These are phyloP conservation scores for Ctenopoma multispine DNA, from an alignment of 2,797 vertebrate genomes.

Conservation along the genomic window DNA sequence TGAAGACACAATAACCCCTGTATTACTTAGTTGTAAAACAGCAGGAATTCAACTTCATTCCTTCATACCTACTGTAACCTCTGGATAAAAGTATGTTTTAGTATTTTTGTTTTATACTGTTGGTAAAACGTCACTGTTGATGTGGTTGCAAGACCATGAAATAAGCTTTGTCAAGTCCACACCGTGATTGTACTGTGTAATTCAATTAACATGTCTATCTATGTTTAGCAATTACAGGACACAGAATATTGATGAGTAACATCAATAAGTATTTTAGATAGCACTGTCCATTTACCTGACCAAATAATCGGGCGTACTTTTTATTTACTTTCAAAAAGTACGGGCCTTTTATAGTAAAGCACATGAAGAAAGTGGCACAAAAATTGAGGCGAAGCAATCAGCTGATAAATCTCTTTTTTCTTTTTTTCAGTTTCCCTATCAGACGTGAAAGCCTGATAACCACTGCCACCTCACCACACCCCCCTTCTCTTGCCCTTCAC, in stretches of 20 bases:
- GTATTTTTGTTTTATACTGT: neutral
- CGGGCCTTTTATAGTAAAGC: constrained; percentile 77
- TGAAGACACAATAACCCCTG: neutral
- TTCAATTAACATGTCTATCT: constrained; percentile 68
- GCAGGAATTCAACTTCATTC: neutral
- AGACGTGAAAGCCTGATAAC: constrained; percentile 86
- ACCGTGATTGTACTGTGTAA: constrained; percentile 50
- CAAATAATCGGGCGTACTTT: constrained; percentile 70
- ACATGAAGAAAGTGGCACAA: constrained; percentile 81
- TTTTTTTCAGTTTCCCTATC: constrained; percentile 80
- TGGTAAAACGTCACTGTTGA: constrained; percentile 32
- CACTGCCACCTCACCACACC: constrained; percentile 71
- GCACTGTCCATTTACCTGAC: constrained; percentile 41
- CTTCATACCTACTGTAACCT: constrained; percentile 5
- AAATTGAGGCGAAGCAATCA: constrained; percentile 86
- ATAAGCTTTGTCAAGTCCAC: constrained; percentile 54
- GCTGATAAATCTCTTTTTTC: constrained; percentile 80
- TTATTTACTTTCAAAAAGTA: constrained; percentile 78
- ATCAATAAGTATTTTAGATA: constrained; percentile 75
- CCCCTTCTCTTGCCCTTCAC: constrained; percentile 83
- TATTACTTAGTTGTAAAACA: constrained; percentile 13
- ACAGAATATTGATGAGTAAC: constrained; percentile 68
- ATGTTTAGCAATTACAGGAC: constrained; percentile 63
- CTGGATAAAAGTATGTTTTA: constrained; percentile 29
- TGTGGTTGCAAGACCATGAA: constrained; percentile 51